A percentile compares a stretch with the other conserved stretches of the same genome.
Evolutionary conservation across 1,140 invertebrate species (phyloP).

Genomic region (Trichonephila clavata): DNA sequence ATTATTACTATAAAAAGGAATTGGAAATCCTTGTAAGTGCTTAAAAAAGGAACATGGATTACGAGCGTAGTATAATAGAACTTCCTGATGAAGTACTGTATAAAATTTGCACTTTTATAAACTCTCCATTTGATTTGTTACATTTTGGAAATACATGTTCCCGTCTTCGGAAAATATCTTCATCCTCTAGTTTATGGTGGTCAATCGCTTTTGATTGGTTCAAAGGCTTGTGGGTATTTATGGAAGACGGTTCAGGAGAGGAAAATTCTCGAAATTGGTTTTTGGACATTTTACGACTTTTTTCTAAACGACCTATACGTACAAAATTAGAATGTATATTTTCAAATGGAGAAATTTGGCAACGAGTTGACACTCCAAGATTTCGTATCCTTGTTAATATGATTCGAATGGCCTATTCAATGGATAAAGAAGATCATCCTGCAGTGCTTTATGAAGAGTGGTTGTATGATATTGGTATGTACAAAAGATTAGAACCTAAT

Average conservation of each 20-base stretch:
- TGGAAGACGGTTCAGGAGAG: conserved; percentile 9
- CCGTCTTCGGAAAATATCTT: conserved; percentile 46
- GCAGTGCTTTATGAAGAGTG: conserved; percentile 59
- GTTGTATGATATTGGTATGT: conserved; percentile 73
- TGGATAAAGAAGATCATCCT: conserved; percentile 49
- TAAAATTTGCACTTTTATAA: conserved; percentile 65
- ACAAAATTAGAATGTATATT: conserved; percentile 33
- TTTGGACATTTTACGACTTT: conserved; percentile 29
- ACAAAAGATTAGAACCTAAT: not conserved
- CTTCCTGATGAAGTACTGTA: conserved; percentile 69
- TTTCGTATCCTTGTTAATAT: conserved; percentile 64
- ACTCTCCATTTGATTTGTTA: conserved; percentile 68
- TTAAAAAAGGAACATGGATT: not conserved
- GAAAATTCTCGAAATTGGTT: conserved; percentile 61
- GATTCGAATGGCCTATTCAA: conserved; percentile 36
- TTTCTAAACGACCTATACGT: not conserved
- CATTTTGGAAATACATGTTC: conserved; percentile 73
- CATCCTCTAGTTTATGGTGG: conserved; percentile 52
- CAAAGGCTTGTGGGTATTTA: conserved; percentile 52
- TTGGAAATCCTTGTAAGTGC: too few species aligned
- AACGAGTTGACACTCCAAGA: conserved; percentile 42
- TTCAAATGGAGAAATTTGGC: conserved; percentile 64
- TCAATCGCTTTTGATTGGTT: conserved; percentile 51
- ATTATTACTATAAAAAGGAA: too few species aligned
- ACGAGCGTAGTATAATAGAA: not conserved